Evolutionary conservation across 2,888 invertebrate genomes (phyloP).

Genomic region (Apamea epomidion): DNA sequence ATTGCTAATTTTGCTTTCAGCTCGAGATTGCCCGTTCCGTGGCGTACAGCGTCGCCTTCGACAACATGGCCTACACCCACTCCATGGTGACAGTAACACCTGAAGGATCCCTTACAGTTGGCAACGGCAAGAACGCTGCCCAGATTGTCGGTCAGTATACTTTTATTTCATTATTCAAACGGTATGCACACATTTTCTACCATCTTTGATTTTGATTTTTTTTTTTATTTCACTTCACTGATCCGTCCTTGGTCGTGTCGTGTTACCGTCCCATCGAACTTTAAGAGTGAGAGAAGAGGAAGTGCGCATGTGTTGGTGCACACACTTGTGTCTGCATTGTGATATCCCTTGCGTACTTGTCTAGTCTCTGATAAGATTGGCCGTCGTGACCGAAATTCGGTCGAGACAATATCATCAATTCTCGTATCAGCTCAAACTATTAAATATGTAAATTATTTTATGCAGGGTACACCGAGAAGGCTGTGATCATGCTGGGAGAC

Average conservation of each 20-base stretch:
- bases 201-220: background rate
- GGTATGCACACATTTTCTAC: background rate
- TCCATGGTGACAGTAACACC: slow-evolving; percentile 91
- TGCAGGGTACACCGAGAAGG: slow-evolving; percentile 90
- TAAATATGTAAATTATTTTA: background rate
- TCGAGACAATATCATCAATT: background rate
- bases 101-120: slow-evolving; percentile 83
- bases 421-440: background rate
- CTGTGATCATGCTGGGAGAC: slow-evolving; percentile 92
- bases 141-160: slow-evolving; percentile 89
- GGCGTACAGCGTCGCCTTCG: slow-evolving; percentile 77
- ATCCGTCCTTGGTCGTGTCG: background rate
- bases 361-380: no score
- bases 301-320: background rate
- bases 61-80: slow-evolving; percentile 90
- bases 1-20: slow-evolving; percentile 54
- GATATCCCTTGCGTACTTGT: background rate
- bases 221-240: background rate
- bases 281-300: background rate
- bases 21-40: slow-evolving; percentile 66
- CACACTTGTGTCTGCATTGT: background rate
- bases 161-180: background rate
- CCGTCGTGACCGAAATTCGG: no score
- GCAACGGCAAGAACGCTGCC: slow-evolving; percentile 89
- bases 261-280: background rate